These are phyloP conservation scores for Ericerus pela DNA, from an alignment of 1,140 invertebrate genomes.

Conservation along the genomic window DNA sequence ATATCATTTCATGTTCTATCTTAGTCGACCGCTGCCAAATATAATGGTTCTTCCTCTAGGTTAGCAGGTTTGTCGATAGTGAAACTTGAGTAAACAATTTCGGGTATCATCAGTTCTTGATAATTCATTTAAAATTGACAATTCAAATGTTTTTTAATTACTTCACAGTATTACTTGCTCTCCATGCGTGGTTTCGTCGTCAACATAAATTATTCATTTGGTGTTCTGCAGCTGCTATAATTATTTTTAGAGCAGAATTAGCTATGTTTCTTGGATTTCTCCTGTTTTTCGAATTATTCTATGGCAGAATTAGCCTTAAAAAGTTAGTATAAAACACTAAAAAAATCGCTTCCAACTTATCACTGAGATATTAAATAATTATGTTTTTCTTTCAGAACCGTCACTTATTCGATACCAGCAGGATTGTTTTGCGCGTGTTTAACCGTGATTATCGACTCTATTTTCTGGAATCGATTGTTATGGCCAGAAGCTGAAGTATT, in stretches of 20 bases:
- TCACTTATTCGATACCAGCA: conserved; percentile 54
- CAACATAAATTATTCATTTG: conserved; percentile 62
- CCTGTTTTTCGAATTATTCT: conserved; percentile 58
- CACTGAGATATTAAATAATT: neutral
- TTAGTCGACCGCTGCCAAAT: conserved; percentile 87
- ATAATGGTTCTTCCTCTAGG: conserved; percentile 85
- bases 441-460: conserved; percentile 75
- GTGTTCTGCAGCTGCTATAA: conserved; percentile 66
- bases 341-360: neutral
- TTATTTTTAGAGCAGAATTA: conserved; percentile 85
- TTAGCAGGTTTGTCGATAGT: no score
- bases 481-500: conserved; percentile 98
- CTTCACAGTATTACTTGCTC: conserved; percentile 61
- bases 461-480: conserved; percentile 75
- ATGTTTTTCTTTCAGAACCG: conserved; percentile 34
- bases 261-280: conserved; percentile 75
- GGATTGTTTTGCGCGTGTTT: conserved; percentile 50
- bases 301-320: conserved; percentile 34
- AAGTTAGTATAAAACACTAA: conserved; percentile 31
- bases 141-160: conserved; percentile 5
- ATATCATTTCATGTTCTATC: conserved; percentile 96
- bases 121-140: neutral
- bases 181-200: conserved; percentile 69
- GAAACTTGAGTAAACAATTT: no score
- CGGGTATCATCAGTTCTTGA: neutral